Percentiles rank a stretch among this genome's conserved stretches.
These are phyloP conservation scores for Phalera bucephala DNA, from an alignment of 2,888 invertebrate species.

Conservation along the genomic window DNA sequence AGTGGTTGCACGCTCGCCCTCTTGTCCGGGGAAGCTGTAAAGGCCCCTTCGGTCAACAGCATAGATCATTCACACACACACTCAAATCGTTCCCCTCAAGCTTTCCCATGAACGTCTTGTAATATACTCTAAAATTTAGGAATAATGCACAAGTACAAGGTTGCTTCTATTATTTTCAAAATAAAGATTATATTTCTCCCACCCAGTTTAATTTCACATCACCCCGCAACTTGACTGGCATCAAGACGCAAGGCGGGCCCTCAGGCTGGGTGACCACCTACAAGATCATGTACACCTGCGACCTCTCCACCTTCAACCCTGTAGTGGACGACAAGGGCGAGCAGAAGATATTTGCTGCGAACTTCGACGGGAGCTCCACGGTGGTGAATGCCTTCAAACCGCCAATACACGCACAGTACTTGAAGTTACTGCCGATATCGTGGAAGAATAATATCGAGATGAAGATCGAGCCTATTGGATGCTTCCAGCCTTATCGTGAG, in stretches of 20 bases:
- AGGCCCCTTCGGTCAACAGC: too few relatives aligned
- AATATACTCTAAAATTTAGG: too few relatives aligned
- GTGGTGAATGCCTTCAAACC: constrained; percentile 86
- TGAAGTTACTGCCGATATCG: constrained; percentile 87
- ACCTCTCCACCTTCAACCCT: constrained; percentile 88
- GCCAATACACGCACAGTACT: constrained; percentile 88
- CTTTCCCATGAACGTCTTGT: too few relatives aligned
- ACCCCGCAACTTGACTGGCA: constrained; percentile 89
- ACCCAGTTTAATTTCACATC: constrained; percentile 89
- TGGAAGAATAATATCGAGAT: constrained; percentile 90
- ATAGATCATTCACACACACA: too few relatives aligned
- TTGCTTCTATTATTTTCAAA: too few relatives aligned
- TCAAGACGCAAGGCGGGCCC: constrained; percentile 88
- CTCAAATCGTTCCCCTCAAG: too few relatives aligned
- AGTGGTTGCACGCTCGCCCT: too few relatives aligned
- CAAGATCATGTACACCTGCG: constrained; percentile 88
- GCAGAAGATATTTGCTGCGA: constrained; percentile 86
- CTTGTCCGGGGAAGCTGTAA: too few relatives aligned
- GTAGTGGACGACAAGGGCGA: constrained; percentile 82
- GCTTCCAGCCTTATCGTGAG: constrained; percentile 87
- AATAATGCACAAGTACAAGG: too few relatives aligned
- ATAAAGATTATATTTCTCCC: not conserved
- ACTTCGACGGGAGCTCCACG: constrained; percentile 85
- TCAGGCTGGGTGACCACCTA: constrained; percentile 90
- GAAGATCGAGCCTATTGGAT: constrained; percentile 90